Percentiles rank a stretch among this genome's conserved stretches.
phyloP scores from a whole-genome alignment of 2,888 invertebrate genomes.

The Fissipunctia ypsillon region DNA sequence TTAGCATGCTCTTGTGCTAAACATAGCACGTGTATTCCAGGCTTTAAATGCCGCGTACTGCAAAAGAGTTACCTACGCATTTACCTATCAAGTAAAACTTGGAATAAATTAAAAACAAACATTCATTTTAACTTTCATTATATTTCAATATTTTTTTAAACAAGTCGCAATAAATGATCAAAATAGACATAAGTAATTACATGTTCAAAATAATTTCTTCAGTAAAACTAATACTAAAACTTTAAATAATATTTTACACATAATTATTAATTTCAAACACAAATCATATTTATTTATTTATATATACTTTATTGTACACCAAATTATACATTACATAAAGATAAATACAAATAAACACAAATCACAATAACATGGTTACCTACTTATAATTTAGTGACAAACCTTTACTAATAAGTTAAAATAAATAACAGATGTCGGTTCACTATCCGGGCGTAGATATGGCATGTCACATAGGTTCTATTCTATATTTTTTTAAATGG shows the following conservation, averaged over 20 bases:
- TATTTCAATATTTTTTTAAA: slow-evolving; percentile 65
- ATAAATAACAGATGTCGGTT: slow-evolving; percentile 31
- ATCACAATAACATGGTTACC: slow-evolving; percentile 25
- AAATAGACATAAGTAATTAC: slow-evolving; percentile 58
- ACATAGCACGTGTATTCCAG: background rate
- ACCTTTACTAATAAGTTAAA: slow-evolving; percentile 45
- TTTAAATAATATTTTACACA: slow-evolving; percentile 55
- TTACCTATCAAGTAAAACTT: background rate
- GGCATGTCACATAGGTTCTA: background rate
- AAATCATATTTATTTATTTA: too few relatives aligned
- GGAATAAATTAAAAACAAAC: slow-evolving; percentile 22
- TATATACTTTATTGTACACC: too few relatives aligned
- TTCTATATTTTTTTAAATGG: background rate
- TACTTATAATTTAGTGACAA: slow-evolving; percentile 30
- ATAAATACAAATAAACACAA: too few relatives aligned
- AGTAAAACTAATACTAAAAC: slow-evolving; percentile 39
- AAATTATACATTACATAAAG: too few relatives aligned
- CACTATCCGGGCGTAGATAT: too few relatives aligned
- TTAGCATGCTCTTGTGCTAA: background rate
- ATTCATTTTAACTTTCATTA: slow-evolving; percentile 65
- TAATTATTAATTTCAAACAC: slow-evolving; percentile 50
- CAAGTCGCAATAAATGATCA: slow-evolving; percentile 67
- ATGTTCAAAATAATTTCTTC: slow-evolving; percentile 46
- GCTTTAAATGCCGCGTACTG: background rate
- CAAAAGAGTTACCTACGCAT: background rate